phyloP scores from a whole-genome alignment of 2,113 vertebrate genomes.

The Tringa solitaria region DNA sequence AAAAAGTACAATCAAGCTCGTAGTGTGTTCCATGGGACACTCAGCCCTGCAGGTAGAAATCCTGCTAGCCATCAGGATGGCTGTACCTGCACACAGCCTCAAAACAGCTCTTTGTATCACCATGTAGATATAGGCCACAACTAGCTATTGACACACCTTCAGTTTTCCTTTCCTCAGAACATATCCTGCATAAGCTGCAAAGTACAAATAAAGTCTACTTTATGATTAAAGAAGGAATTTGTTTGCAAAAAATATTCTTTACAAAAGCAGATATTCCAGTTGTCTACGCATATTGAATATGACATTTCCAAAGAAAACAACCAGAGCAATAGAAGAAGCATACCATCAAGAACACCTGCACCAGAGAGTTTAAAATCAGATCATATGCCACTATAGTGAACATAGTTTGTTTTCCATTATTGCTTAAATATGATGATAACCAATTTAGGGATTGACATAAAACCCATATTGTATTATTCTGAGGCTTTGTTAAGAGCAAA shows the following conservation, averaged over 20 bases:
- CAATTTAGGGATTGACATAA: slow-evolving; percentile 51
- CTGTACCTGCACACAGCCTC: neutral
- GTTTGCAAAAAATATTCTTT: neutral
- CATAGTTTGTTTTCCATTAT: slow-evolving; percentile 38
- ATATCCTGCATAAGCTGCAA: neutral
- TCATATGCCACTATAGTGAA: slow-evolving; percentile 7
- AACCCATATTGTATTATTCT: slow-evolving; percentile 40
- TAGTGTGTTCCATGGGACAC: neutral
- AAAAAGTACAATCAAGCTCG: neutral
- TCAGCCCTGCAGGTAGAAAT: neutral
- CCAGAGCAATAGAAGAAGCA: neutral
- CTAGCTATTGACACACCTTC: neutral
- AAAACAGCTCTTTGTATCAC: neutral
- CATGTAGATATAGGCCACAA: neutral
- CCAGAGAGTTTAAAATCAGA: slow-evolving; percentile 21
- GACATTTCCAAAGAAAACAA: slow-evolving; percentile 41
- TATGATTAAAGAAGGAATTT: neutral
- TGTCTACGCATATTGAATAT: neutral
- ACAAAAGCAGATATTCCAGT: neutral
- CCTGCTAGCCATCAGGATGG: neutral
- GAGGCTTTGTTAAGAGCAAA: slow-evolving; percentile 60
- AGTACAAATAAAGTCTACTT: neutral
- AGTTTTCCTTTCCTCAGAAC: neutral
- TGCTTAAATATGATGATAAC: slow-evolving; percentile 51
- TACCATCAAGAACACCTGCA: neutral